Conservation (phyloP, 2,888 invertebrate genomes). For the Cryptocheilus praepositus region DNA sequence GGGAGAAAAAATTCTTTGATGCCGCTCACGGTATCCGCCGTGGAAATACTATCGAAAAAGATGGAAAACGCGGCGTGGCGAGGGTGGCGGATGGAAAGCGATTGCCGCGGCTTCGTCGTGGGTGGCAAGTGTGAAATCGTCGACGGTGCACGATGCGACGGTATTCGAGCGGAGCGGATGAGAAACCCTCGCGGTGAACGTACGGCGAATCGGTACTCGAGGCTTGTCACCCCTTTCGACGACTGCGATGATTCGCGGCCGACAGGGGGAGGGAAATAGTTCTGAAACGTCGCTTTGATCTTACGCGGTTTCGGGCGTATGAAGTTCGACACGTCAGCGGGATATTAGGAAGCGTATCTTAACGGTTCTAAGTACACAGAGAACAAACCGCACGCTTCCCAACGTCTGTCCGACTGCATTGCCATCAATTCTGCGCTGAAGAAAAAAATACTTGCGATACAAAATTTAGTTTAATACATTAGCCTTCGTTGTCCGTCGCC, state of each 20-base stretch:
- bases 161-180: too few relatives aligned
- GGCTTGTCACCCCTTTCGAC: slow-evolving; percentile 8
- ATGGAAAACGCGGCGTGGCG: slow-evolving; percentile 54
- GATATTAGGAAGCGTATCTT: too few relatives aligned
- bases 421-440: too few relatives aligned
- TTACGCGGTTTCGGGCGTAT: too few relatives aligned
- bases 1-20: slow-evolving; percentile 63
- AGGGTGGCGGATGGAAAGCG: slow-evolving; percentile 13
- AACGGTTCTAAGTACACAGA: too few relatives aligned
- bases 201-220: slow-evolving; percentile 7
- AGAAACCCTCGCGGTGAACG: slow-evolving; percentile 18
- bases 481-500: too few relatives aligned
- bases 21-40: slow-evolving; percentile 45
- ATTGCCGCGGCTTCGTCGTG: slow-evolving; percentile 18
- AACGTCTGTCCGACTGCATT: too few relatives aligned
- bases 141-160: slow-evolving; percentile 34
- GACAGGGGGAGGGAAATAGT: background rate
- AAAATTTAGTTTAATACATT: too few relatives aligned
- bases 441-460: too few relatives aligned
- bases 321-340: too few relatives aligned
- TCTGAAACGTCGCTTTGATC: slow-evolving; percentile 1
- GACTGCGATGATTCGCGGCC: slow-evolving; percentile 11
- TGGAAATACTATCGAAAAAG: slow-evolving; percentile 56
- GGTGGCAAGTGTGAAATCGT: slow-evolving; percentile 66
- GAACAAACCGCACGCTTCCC: too few relatives aligned